These are phyloP conservation scores for Burhinus bistriatus DNA, from an alignment of 2,113 vertebrate species.

Conservation along the genomic window DNA sequence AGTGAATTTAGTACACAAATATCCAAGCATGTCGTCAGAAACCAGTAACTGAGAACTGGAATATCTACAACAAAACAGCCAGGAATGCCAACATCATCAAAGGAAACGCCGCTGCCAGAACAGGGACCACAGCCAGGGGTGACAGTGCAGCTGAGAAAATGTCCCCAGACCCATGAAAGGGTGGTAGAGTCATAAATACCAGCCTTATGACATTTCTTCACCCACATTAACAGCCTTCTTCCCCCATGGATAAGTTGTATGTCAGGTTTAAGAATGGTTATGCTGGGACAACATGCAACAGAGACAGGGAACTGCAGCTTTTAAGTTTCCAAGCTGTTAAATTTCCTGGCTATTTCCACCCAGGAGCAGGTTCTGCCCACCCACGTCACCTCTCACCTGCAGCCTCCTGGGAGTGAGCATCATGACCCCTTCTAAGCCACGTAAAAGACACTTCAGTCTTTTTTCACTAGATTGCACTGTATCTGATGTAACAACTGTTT, in stretches of 20 bases:
- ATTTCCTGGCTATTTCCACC: not conserved
- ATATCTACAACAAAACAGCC: not conserved
- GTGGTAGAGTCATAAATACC: not conserved
- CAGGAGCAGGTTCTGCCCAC: not conserved
- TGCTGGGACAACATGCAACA: not conserved
- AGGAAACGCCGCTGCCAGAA: not conserved
- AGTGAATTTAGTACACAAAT: not conserved
- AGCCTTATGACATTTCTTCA: not conserved
- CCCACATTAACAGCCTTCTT: not conserved
- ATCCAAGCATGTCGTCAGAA: not conserved
- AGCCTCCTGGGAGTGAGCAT: not conserved
- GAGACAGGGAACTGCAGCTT: rapidly evolving
- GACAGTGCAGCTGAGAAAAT: not conserved
- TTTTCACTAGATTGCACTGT: not conserved
- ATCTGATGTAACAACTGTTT: not conserved
- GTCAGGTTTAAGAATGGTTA: not conserved
- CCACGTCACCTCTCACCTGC: not conserved
- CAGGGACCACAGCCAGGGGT: not conserved
- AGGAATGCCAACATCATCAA: not conserved
- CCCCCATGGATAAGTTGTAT: not conserved
- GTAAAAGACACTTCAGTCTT: not conserved
- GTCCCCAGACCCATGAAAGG: not conserved
- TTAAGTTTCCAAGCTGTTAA: not conserved
- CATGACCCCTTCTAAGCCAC: rapidly evolving
- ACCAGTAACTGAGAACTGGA: not conserved